Evolutionary conservation across 2,797 vertebrate species (phyloP).

Genomic region (Eleutherodactylus coqui): DNA sequence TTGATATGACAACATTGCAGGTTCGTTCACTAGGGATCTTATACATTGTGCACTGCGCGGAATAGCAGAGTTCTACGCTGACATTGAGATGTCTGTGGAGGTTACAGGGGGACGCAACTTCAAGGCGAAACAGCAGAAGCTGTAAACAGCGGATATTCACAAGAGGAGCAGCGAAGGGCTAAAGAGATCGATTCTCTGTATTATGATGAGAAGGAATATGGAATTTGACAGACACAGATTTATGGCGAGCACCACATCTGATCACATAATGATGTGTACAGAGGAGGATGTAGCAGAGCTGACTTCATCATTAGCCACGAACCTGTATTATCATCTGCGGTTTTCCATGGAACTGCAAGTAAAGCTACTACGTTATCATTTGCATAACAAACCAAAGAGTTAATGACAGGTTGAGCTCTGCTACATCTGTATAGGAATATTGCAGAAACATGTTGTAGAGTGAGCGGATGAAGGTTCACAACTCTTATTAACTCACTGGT

Average conservation of each 20-base stretch:
- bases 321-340: neutral
- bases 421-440: conserved; percentile 3
- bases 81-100: conserved; percentile 34
- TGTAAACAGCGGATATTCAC: neutral
- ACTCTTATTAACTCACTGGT: neutral
- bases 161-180: neutral
- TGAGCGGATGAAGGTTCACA: neutral
- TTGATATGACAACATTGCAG: neutral
- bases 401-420: neutral
- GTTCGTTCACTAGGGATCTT: neutral
- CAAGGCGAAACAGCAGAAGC: neutral
- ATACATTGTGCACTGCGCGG: neutral
- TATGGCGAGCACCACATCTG: neutral
- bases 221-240: neutral
- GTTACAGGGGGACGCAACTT: conserved; percentile 2
- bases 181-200: neutral
- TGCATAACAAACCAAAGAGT: neutral
- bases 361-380: too few relatives aligned
- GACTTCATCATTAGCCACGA: neutral
- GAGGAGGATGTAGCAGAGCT: neutral
- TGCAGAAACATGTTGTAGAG: neutral
- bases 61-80: neutral
- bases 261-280: neutral
- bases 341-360: neutral
- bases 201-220: neutral